A percentile compares a stretch with the other conserved stretches of the same genome.
These are phyloP conservation scores for Falco concolor DNA, from an alignment of 2,797 vertebrate genomes.

Conservation along the genomic window DNA sequence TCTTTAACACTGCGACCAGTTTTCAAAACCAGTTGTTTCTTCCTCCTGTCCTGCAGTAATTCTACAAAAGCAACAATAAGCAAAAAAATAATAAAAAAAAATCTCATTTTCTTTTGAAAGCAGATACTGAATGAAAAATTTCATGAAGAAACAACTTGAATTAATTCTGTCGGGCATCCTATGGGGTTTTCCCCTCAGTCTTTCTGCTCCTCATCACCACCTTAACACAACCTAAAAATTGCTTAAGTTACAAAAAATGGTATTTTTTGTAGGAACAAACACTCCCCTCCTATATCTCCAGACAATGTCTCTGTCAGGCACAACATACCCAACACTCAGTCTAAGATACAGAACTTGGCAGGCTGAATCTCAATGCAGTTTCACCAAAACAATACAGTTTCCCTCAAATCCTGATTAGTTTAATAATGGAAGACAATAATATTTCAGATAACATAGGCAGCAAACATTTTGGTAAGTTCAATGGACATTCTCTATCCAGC, in stretches of 20 bases:
- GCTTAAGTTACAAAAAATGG: background rate
- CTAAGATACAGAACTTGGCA: conserved; percentile 13
- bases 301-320: background rate
- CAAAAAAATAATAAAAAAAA: background rate
- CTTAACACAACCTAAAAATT: background rate
- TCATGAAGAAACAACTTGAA: background rate
- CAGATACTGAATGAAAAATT: background rate
- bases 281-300: background rate
- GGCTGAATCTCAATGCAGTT: background rate
- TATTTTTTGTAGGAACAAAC: background rate
- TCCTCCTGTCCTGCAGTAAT: background rate
- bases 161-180: background rate
- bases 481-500: background rate
- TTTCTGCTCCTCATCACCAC: background rate
- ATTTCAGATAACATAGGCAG: background rate
- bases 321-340: background rate
- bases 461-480: background rate
- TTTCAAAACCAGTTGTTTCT: background rate
- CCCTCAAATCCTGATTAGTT: conserved; percentile 4
- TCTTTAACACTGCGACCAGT: background rate
- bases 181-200: background rate
- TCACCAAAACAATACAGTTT: conserved; percentile 7
- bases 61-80: background rate
- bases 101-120: background rate
- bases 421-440: background rate